Evolutionary conservation across 2,113 vertebrate species (phyloP), one percentile per base, ranked within the genome.

Genomic region (Scalopus aquaticus): DNA sequence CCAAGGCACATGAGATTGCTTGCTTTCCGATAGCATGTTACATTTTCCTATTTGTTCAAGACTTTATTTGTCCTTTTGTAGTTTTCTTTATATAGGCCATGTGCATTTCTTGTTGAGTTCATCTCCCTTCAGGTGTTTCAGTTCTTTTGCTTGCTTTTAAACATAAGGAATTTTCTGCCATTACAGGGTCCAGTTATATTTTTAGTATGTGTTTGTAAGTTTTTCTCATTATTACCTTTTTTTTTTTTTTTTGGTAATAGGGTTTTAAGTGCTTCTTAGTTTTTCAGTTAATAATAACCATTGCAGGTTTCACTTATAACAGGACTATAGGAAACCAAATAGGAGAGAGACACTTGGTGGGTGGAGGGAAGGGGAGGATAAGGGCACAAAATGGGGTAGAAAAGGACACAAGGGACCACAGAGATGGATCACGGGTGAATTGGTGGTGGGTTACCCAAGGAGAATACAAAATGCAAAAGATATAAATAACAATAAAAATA

Each of bases 1-100:
- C 5, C 10, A 56, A 3, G 28, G 17, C 35, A 26, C 6, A 0
- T 1, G 30, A 72, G 20, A 35, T 24, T 24, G 28, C 17, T 24
- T 54, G 49, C n/a, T 49, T 82, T 26, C 8, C 0, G 42, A 37
- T 26, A 58, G 35, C 13, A 9, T 13, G 6, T 88, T 77, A 15
- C 6, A 6, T n/a, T 51, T 76, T 44, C 89, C 64, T 9, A 16
- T 60, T 91, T 49, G 20, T 74, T 81, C 9, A 46, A 56, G 9
- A 10, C 2, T 7, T 9, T 9, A 44, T 54, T 65, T 32, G 26
- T 60, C 9, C 20, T n/a, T 62, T 95, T 32, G 15, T 24, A 35
- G 19, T 81, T 77, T 92, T 70, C n/a, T 62, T 49, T 64, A 30
- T 28, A 9, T 74, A 49, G 30, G 15, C 19, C 32, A 28, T 67